Base-by-base conservation (phyloP, 2,113 vertebrate genomes). In the Neotoma lepida region DNA sequence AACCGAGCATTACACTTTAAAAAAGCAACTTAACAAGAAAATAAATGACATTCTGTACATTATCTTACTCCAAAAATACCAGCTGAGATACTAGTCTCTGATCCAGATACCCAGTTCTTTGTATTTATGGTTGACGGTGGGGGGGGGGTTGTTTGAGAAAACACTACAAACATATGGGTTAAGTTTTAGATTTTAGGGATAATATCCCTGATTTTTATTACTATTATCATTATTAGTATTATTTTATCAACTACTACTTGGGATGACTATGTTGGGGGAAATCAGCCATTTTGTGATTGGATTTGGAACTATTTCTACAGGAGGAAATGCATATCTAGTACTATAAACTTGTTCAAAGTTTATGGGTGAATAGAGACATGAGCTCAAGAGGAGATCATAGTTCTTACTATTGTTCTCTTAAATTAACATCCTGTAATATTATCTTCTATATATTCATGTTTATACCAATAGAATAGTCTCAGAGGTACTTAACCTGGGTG, bases 141-240 rank as follows among this genome's bases (percentile, higher is more conserved):
- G 6, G 1, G 15, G 1, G 6, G 1, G 1, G 18, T 0, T 1
- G 6, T 9, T 13, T 71, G 5, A 82, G 5, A 26, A 92, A 78
- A 88, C 22, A 80, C 44, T 13, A 46, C 15, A 63, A 85, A 46
- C 0, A 63, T 14, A 30, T 44, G 4, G 64, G 33, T 86, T 86
- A 85, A 66, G 35, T 18, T 63, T 84, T 41, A 28, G 9, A 9
- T 58, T 85, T 54, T 49, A 46, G 17, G 46, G 28, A 41, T 46
- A 35, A 49, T 49, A 49, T 20, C 64, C 41, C 28, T 85, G 28
- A 85, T 41, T 41, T 24, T 41, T 41, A 73, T 41, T 41, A 41
- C 3, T 73, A 73, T 41, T 24, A 41, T 73, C 20, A 10, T 39
- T 18, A 24, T 39, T 18, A 39, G n/a, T 71, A 39, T 39, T 73